Conservation (phyloP, 2,888 invertebrate genomes). For the Caenorhabditis parvicauda region DNA sequence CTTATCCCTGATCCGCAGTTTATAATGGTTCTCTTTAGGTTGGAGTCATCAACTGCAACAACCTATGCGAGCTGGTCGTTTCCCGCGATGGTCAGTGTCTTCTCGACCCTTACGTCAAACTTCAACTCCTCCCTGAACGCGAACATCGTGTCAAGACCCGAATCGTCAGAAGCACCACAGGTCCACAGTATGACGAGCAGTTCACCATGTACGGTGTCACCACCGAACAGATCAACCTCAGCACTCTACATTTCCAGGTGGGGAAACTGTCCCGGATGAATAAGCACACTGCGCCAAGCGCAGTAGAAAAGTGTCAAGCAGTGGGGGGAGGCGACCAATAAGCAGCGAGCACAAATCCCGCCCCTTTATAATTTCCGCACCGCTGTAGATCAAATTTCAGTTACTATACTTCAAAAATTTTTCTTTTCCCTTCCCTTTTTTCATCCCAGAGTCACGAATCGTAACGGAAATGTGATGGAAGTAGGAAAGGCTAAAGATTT, state of each 20-base stretch:
- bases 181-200: conserved; percentile 96
- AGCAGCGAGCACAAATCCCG: too few relatives aligned
- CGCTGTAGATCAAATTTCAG: too few relatives aligned
- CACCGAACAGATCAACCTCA: conserved; percentile 67
- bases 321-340: too few relatives aligned
- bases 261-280: neutral
- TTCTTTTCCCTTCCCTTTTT: too few relatives aligned
- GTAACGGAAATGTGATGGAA: neutral
- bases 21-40: conserved; percentile 43
- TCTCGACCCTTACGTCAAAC: conserved; percentile 92
- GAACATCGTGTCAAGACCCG: conserved; percentile 64
- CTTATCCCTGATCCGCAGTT: too few relatives aligned
- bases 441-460: too few relatives aligned
- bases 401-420: too few relatives aligned
- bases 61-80: conserved; percentile 52
- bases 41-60: conserved; percentile 50
- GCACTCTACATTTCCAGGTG: conserved; percentile 80
- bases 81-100: conserved; percentile 48
- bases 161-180: conserved; percentile 89
- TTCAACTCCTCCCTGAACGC: conserved; percentile 80
- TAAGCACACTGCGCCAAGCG: neutral
- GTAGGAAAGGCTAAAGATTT: too few relatives aligned
- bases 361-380: too few relatives aligned
- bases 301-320: neutral
- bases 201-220: conserved; percentile 89